A percentile compares a stretch with the other conserved stretches of the same genome.
These are phyloP conservation scores for Brachionus koreanus DNA, from an alignment of 1,140 invertebrate species.

Conservation along the genomic window DNA sequence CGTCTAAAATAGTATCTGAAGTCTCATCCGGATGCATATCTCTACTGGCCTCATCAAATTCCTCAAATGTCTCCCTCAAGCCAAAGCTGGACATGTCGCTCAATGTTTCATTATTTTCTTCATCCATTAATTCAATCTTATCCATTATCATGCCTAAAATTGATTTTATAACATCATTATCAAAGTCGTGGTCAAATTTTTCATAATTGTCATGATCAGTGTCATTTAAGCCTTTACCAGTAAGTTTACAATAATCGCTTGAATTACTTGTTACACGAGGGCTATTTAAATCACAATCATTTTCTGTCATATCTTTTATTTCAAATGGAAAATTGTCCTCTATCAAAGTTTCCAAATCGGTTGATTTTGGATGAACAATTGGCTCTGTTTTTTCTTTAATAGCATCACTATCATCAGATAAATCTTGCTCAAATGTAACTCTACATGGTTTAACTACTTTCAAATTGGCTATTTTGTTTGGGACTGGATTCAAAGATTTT, in stretches of 20 bases:
- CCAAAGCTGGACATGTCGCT: neutral
- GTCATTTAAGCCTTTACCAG: neutral
- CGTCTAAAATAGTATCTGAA: neutral
- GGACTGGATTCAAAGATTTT: neutral
- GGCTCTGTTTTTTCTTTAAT: neutral
- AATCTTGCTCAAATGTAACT: neutral
- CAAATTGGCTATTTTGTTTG: neutral
- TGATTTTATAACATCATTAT: neutral
- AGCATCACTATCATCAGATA: neutral
- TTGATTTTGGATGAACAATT: neutral
- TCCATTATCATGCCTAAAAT: neutral
- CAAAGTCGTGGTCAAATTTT: neutral
- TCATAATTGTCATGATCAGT: neutral
- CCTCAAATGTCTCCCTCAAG: neutral
- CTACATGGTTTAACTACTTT: slow-evolving; percentile 11
- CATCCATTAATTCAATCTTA: neutral
- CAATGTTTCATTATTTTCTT: neutral
- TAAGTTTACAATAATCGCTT: slow-evolving; percentile 13
- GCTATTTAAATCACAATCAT: slow-evolving; percentile 31
- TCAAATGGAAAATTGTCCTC: slow-evolving; percentile 4
- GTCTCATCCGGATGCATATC: neutral
- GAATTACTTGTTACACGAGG: neutral
- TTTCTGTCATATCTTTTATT: slow-evolving; percentile 17
- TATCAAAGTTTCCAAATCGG: slow-evolving; percentile 17
- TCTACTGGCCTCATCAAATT: neutral